Evolutionary conservation across 92 coral and sea anemone genomes (phyloP).

Genomic region (Parazoanthus swiftii): DNA sequence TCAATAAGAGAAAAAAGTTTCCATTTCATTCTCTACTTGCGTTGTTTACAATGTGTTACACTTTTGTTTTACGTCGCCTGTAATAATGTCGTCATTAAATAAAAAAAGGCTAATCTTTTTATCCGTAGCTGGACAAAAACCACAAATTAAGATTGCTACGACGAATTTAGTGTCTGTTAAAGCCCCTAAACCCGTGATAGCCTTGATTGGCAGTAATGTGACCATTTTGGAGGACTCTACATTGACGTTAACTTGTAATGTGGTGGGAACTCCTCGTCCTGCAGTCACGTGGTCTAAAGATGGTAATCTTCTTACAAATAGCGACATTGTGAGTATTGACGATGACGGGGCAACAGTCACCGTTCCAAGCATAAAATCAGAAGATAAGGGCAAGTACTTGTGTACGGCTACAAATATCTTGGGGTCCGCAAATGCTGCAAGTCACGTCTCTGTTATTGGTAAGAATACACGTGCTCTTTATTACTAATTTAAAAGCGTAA

Average conservation of each 20-base stretch:
- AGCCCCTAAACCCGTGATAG: not conserved
- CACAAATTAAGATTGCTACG: not conserved
- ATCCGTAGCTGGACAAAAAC: constrained; percentile 6
- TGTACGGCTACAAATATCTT: constrained; percentile 4
- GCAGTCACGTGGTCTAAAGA: constrained; percentile 18
- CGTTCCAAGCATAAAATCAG: not conserved
- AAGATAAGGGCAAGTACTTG: not conserved
- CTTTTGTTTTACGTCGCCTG: too few relatives aligned
- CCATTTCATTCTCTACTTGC: too few relatives aligned
- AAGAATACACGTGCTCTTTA: not conserved
- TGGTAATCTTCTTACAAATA: not conserved
- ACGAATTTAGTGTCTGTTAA: not conserved
- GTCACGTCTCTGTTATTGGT: not conserved
- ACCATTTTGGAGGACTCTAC: not conserved
- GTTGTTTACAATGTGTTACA: too few relatives aligned
- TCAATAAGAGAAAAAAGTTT: too few relatives aligned
- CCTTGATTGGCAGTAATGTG: constrained; percentile 9
- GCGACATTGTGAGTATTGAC: not conserved
- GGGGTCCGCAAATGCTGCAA: not conserved
- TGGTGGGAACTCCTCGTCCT: not conserved
- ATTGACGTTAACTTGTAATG: not conserved
- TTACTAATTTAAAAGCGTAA: too few relatives aligned
- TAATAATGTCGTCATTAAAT: too few relatives aligned
- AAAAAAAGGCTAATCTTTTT: not conserved
- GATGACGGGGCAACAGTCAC: not conserved